Percentiles rank a stretch among this genome's conserved stretches.
Evolutionary conservation across 1,140 invertebrate species (phyloP).

Genomic region (Diuraphis noxia): DNA sequence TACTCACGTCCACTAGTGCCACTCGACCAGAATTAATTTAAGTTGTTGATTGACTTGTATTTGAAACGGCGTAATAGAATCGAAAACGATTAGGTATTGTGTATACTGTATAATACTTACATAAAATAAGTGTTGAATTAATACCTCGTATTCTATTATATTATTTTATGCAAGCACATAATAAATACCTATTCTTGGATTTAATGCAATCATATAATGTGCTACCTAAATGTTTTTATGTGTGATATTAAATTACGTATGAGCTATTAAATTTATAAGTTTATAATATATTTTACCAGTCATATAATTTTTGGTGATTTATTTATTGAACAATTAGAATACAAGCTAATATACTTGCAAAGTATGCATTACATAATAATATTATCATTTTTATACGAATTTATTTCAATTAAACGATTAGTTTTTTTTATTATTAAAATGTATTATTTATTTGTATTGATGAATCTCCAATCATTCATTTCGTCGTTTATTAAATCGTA

Average conservation of each 20-base stretch:
- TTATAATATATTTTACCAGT: not conserved
- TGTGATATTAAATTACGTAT: not conserved
- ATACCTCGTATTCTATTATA: not conserved
- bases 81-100: not conserved
- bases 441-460: not conserved
- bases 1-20: not conserved
- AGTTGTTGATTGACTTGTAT: slow-evolving; percentile 15
- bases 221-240: too few species aligned
- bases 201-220: not conserved
- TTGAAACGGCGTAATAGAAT: not conserved
- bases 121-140: not conserved
- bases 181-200: not conserved
- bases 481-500: not conserved
- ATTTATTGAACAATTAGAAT: not conserved
- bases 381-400: not conserved
- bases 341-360: too few species aligned
- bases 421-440: not conserved
- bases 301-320: not conserved
- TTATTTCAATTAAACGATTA: not conserved
- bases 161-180: not conserved
- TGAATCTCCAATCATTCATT: not conserved
- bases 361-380: too few species aligned
- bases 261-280: not conserved
- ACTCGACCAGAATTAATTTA: slow-evolving; percentile 1
- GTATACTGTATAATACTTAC: not conserved